These are phyloP conservation scores for Peromyscus maniculatus DNA, from an alignment of 2,113 vertebrate species.

Conservation along the genomic window DNA sequence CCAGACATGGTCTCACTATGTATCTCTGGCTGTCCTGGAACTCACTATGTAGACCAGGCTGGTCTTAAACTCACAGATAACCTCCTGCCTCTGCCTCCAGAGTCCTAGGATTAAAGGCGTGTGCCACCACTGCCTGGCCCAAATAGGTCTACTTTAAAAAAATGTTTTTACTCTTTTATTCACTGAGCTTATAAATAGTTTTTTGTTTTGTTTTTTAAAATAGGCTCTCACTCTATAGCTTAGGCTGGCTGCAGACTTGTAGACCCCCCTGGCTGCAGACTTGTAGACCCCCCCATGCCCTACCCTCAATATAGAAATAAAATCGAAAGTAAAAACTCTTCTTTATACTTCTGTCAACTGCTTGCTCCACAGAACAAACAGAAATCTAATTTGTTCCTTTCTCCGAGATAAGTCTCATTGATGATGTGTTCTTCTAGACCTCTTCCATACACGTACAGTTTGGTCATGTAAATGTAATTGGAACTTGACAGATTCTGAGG, in stretches of 20 bases:
- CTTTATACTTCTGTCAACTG: conserved; percentile 17
- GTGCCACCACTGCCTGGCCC: background rate
- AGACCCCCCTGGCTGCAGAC: background rate
- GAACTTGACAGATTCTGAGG: conserved; percentile 8
- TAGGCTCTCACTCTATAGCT: background rate
- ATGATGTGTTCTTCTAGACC: conserved; percentile 16
- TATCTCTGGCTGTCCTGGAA: background rate
- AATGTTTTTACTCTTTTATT: conserved; percentile 31
- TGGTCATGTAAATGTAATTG: conserved; percentile 32
- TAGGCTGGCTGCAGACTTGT: background rate
- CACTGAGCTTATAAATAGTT: background rate
- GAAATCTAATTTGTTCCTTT: background rate
- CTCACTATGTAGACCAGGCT: background rate
- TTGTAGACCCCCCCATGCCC: background rate
- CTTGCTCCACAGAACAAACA: conserved; percentile 11
- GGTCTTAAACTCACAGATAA: background rate
- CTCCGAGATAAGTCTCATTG: conserved; percentile 4
- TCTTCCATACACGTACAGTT: background rate
- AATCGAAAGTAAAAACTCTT: conserved; percentile 25
- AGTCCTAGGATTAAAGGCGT: background rate
- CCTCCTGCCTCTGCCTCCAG: background rate
- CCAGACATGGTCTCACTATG: background rate
- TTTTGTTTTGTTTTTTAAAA: conserved; percentile 7
- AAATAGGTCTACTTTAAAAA: conserved; percentile 45
- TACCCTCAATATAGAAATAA: conserved; percentile 48